These are phyloP conservation scores for Babylonia areolata DNA, from an alignment of 1,140 invertebrate genomes.

Conservation along the genomic window DNA sequence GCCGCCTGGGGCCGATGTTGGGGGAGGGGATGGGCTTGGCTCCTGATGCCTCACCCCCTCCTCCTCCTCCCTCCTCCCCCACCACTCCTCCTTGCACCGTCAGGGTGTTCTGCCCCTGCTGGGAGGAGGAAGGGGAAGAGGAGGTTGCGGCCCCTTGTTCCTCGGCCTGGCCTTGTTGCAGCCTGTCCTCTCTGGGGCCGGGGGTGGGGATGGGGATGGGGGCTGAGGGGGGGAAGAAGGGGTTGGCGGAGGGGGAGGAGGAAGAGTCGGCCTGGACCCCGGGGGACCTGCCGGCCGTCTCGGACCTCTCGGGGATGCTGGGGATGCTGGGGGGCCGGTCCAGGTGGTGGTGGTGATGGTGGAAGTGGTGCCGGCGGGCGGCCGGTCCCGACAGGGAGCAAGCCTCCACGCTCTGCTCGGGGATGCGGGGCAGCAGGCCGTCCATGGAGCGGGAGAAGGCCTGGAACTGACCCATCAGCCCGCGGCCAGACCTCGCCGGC, in stretches of 20 bases:
- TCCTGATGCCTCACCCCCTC: conserved; percentile 6
- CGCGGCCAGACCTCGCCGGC: conserved; percentile 38
- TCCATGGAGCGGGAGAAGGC: conserved; percentile 78
- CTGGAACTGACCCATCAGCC: conserved; percentile 63
- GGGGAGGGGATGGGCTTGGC: conserved; percentile 49
- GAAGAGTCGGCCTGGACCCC: neutral
- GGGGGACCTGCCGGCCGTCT: conserved; percentile 11
- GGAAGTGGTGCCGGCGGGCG: conserved; percentile 33
- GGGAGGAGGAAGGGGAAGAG: neutral
- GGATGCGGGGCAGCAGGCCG: conserved; percentile 74
- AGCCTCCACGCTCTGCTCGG: conserved; percentile 11
- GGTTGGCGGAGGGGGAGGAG: neutral
- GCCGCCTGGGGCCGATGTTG: conserved; percentile 55
- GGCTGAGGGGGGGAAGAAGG: neutral
- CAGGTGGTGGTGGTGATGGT: too few species aligned
- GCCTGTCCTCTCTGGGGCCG: conserved; percentile 9
- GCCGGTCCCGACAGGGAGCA: conserved; percentile 18
- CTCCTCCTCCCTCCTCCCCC: neutral
- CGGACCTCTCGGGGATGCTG: conserved; percentile 47
- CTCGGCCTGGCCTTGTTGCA: neutral
- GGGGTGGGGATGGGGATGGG: neutral
- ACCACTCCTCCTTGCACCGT: neutral
- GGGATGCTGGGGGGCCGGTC: conserved; percentile 42
- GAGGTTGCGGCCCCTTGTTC: neutral
- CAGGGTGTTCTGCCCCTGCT: neutral